phyloP scores from a whole-genome alignment of 2,888 invertebrate species.

The Agrilus mali region DNA sequence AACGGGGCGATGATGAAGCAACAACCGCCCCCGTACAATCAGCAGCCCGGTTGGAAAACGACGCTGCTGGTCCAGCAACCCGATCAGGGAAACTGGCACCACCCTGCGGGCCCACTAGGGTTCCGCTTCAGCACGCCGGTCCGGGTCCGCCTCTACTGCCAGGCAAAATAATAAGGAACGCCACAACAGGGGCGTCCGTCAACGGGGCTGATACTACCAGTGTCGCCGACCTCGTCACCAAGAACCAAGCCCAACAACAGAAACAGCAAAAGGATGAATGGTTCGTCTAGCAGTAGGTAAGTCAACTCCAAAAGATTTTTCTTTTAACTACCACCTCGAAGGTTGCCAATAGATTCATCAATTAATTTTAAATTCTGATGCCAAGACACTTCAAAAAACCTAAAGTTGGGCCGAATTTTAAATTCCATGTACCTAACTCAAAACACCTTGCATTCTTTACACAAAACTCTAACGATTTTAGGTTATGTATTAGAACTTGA shows the following conservation, averaged over 20 bases:
- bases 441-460: too few species aligned
- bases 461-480: too few species aligned
- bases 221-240: constrained; percentile 37
- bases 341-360: neutral
- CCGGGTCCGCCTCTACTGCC: constrained; percentile 63
- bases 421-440: too few species aligned
- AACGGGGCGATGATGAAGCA: constrained; percentile 48
- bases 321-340: neutral
- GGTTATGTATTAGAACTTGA: too few species aligned
- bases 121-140: constrained; percentile 43
- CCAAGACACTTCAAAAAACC: too few species aligned
- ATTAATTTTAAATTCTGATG: too few species aligned
- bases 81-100: constrained; percentile 88
- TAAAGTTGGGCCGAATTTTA: too few species aligned
- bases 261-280: constrained; percentile 80
- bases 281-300: constrained; percentile 66
- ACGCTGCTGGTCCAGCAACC: constrained; percentile 37
- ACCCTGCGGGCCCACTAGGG: constrained; percentile 73
- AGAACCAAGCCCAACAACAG: constrained; percentile 11
- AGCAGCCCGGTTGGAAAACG: constrained; percentile 46
- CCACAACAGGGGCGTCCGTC: constrained; percentile 33
- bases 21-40: constrained; percentile 31
- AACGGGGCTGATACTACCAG: constrained; percentile 23
- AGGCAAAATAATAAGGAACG: constrained; percentile 42
- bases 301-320: constrained; percentile 13